Conservation (phyloP, 1,140 invertebrate species). For the Berghia stephanieae region DNA sequence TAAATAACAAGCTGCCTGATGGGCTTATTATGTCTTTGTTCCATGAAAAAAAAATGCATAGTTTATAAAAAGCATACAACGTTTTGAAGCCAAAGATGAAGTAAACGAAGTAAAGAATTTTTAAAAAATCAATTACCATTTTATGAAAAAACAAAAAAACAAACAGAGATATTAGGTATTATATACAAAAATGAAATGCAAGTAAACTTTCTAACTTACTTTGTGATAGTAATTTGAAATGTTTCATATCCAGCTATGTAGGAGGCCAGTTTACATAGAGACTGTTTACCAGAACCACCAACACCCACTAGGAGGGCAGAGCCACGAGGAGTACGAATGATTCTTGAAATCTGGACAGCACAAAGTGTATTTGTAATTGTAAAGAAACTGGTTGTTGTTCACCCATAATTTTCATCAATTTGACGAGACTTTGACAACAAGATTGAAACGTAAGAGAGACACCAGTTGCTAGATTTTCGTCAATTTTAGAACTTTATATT, state of each 20-base stretch:
- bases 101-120: no score
- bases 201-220: slow-evolving; percentile 70
- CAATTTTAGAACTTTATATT: no score
- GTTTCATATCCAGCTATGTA: slow-evolving; percentile 63
- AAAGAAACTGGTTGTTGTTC: no score
- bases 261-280: slow-evolving; percentile 60
- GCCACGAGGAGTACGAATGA: slow-evolving; percentile 91
- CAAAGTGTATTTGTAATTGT: neutral
- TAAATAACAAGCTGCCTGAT: no score
- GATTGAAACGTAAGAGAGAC: no score
- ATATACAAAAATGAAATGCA: neutral
- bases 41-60: no score
- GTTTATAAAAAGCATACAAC: no score
- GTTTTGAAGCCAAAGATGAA: no score
- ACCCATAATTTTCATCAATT: no score
- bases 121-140: neutral
- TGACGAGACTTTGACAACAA: no score
- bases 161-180: neutral
- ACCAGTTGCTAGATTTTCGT: no score
- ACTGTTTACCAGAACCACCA: slow-evolving; percentile 65
- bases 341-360: slow-evolving; percentile 85
- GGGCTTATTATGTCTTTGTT: no score
- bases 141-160: slow-evolving; percentile 5
- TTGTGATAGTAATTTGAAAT: slow-evolving; percentile 82
- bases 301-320: slow-evolving; percentile 72